Base-by-base conservation (phyloP, 2,888 invertebrate genomes). In the Helleia helle region DNA sequence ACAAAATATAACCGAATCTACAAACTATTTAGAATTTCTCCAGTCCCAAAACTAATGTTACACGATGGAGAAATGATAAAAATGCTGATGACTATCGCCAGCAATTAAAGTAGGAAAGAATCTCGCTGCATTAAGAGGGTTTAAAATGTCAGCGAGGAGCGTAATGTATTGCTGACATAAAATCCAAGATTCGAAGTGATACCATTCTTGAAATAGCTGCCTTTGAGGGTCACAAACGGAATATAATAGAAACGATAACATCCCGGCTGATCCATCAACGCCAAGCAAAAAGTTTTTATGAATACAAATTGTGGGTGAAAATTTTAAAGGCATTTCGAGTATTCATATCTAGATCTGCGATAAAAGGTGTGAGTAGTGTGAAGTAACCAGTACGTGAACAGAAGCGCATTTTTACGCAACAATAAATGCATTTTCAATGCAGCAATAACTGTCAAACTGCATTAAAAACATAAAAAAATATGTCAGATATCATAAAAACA, bases 161-260 rank as follows among this genome's bases (percentile, higher is more conserved):
- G 71, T 80, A 79, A 83, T 70, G 71, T 81, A 83, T 81, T 65
- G 66, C 74, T 67, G 75, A 76, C 81, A 75, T 79, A 76, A 81
- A 81, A 65, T 63, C 66, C 70, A 53, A 83, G 76, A 83, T 83
- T 76, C 54, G 59, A 62, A 56, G 56, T 69, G 83, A 84, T 83
- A 80, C 63, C 65, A 66, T 65, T 65, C 63, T 69, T 74, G 62
- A 66, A 72, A 77, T 62, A 31, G 68, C 76, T 79, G 77, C n/a
- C n/a, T n/a, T n/a, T 73, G 56, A 62, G 60, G 61, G 26, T 14
- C 34, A 2, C 9, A 15, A 11, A 15, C 12, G 11, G 31, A 31
- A 31, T 11, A 34, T 34, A 34, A 34, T 34, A 34, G 34, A 8
- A 5, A 12, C 12, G 74, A 77, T 76, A 80, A 69, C 64, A 55